Evolutionary conservation across 2,888 invertebrate genomes (phyloP).

Genomic region (Eristalinus aeneus): DNA sequence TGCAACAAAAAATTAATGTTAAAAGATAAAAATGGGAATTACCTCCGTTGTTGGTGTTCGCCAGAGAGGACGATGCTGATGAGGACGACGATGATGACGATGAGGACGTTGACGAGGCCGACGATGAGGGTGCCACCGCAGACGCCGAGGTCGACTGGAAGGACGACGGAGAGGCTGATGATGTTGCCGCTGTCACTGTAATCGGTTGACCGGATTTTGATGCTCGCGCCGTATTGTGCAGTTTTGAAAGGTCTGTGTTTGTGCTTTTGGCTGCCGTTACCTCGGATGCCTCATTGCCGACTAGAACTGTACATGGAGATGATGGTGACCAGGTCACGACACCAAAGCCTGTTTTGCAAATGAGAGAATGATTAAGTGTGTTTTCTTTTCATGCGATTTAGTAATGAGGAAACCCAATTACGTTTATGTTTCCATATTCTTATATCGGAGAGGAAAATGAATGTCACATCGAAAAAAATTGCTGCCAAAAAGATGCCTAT

Average conservation of each 20-base stretch:
- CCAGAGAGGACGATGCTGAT: slow-evolving; percentile 85
- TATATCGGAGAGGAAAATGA: too few relatives aligned
- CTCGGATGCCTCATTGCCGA: slow-evolving; percentile 89
- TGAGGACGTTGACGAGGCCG: slow-evolving; percentile 80
- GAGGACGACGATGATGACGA: slow-evolving; percentile 82
- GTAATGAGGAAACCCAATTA: too few relatives aligned
- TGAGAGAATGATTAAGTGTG: neutral
- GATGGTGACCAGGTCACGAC: slow-evolving; percentile 92
- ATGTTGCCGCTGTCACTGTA: slow-evolving; percentile 81
- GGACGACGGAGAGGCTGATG: slow-evolving; percentile 82
- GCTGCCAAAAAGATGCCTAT: too few relatives aligned
- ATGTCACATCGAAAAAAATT: too few relatives aligned
- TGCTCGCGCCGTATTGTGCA: slow-evolving; percentile 85
- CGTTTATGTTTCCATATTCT: too few relatives aligned
- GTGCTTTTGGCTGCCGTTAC: slow-evolving; percentile 86
- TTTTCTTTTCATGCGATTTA: too few relatives aligned
- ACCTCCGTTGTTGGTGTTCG: slow-evolving; percentile 67
- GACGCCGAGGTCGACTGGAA: slow-evolving; percentile 86
- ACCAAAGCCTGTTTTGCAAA: slow-evolving; percentile 85
- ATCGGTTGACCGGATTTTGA: slow-evolving; percentile 81
- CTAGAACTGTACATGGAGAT: slow-evolving; percentile 91
- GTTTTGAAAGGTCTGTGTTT: slow-evolving; percentile 86
- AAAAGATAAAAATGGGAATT: slow-evolving; percentile 17
- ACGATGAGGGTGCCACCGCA: slow-evolving; percentile 79
- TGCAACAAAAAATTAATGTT: neutral